These are phyloP conservation scores for Eonycteris spelaea DNA, from an alignment of 2,113 vertebrate species.

Conservation along the genomic window DNA sequence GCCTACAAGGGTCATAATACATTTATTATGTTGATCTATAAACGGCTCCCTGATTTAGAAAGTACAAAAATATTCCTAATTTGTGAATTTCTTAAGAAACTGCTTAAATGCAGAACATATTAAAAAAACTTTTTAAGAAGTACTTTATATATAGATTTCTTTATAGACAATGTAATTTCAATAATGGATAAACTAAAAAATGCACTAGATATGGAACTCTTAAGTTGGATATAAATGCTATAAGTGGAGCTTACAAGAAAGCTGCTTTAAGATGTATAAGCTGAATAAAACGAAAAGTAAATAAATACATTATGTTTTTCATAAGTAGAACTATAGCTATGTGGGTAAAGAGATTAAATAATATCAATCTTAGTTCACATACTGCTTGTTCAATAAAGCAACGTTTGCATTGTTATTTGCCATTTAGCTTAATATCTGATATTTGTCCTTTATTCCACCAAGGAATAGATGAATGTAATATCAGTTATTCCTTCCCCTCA, in stretches of 20 bases:
- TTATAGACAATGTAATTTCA: background rate
- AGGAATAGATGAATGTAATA: background rate
- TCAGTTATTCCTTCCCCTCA: background rate
- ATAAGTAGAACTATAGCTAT: background rate
- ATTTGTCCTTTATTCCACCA: background rate
- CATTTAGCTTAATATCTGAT: background rate
- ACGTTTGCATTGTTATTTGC: background rate
- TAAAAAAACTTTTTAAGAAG: background rate
- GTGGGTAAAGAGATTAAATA: background rate
- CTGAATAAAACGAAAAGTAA: background rate
- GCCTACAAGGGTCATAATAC: background rate
- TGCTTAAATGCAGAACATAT: background rate
- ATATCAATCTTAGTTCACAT: background rate
- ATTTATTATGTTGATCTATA: background rate
- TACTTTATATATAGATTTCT: background rate
- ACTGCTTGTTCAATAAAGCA: background rate
- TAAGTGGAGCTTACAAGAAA: background rate
- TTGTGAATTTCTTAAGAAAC: background rate
- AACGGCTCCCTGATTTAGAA: background rate
- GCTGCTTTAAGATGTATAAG: background rate
- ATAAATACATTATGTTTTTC: background rate
- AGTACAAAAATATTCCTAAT: background rate
- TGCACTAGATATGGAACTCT: background rate
- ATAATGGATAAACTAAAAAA: background rate
- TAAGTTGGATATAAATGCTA: background rate